Evolutionary conservation across 1,140 invertebrate genomes (phyloP).

Genomic region (Aradophagus sp.): DNA sequence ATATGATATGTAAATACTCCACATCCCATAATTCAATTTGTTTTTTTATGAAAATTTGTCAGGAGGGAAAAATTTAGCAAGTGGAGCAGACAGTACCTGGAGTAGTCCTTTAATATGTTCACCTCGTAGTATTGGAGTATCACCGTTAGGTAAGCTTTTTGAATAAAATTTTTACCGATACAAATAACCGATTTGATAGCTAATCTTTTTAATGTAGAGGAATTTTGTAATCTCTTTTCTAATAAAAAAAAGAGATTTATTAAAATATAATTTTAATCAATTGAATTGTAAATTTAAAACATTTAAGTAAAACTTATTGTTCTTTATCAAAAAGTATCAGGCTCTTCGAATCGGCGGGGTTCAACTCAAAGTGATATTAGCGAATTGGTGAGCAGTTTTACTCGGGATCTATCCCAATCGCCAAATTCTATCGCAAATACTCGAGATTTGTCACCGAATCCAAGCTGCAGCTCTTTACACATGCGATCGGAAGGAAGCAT

Average conservation of each 20-base stretch:
- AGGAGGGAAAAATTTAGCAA: slow-evolving; percentile 71
- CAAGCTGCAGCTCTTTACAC: slow-evolving; percentile 77
- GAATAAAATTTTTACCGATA: slow-evolving; percentile 24
- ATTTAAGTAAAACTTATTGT: slow-evolving; percentile 3
- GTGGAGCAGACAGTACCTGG: slow-evolving; percentile 74
- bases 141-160: slow-evolving; percentile 76
- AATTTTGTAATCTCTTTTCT: not conserved
- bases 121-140: slow-evolving; percentile 77
- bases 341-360: slow-evolving; percentile 74
- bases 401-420: slow-evolving; percentile 78
- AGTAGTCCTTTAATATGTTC: slow-evolving; percentile 77
- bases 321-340: slow-evolving; percentile 67
- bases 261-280: too few species aligned
- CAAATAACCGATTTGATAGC: too few species aligned
- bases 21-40: too few species aligned
- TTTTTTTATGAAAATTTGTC: slow-evolving; percentile 66
- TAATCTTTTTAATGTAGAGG: not conserved
- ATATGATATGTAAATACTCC: too few species aligned
- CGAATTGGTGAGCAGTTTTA: slow-evolving; percentile 79
- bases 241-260: not conserved
- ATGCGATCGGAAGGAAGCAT: slow-evolving; percentile 75
- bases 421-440: slow-evolving; percentile 75
- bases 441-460: slow-evolving; percentile 78
- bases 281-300: too few species aligned
- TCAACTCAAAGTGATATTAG: slow-evolving; percentile 81